Evolutionary conservation across 2,113 vertebrate genomes (phyloP), one percentile per base, ranked within the genome.

Genomic region (Hypanus sabinus): DNA sequence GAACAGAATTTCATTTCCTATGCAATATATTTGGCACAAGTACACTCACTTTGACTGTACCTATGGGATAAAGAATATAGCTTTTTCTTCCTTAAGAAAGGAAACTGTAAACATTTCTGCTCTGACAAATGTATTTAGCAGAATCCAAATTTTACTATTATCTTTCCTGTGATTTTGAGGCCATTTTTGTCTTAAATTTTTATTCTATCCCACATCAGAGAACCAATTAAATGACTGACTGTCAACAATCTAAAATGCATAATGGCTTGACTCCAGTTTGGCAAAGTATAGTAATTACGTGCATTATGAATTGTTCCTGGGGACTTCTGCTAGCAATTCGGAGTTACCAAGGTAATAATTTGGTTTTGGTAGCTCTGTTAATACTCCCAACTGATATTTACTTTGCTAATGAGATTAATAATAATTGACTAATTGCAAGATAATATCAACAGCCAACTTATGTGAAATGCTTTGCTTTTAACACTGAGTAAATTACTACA

Each of bases 1-100:
- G 91, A 93, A 55, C 68, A 93, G 91, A 73, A 27, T 93, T 93
- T 93, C 70, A 93, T 93, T 93, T 93, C 91, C 91, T 93, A 93
- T 46, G 22, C 91, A 93, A 73, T 93, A 55, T 30, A 55, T 73
- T 93, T 93, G 91, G 68, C 91, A 93, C 38, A 73, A 75, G 38
- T 93, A 46, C 68, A 55, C 10, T 93, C 36, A 38, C 70, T 93
- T 93, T 93, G 68, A 93, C 91, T 46, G 18, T 38, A 92, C 90
- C 65, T 71, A 38, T 73, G 91, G 91, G 91, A 93, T 93, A 30
- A 30, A 75, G 68, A 22, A 75, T 27, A 93, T 46, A 46, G 71
- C 71, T 93, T 93, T 68, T 93, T 93, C 12, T 20, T 93, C 68
- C 38, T 93, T 27, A 93, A 30, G 36, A 71, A 93, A 93, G 73